These are phyloP conservation scores for Polymixis flavicincta DNA, from an alignment of 2,888 invertebrate species.

Conservation along the genomic window DNA sequence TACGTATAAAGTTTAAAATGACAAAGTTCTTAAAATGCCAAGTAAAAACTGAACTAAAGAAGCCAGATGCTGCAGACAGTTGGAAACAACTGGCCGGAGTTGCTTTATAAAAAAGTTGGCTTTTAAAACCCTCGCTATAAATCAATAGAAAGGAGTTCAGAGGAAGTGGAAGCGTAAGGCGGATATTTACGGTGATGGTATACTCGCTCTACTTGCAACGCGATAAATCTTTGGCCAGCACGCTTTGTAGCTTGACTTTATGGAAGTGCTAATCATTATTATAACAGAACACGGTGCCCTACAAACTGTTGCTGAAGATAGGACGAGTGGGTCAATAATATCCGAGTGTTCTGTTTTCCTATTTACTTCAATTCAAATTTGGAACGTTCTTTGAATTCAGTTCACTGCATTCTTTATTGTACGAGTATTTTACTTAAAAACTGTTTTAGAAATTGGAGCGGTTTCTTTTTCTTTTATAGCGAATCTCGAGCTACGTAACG, in stretches of 20 bases:
- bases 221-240: conserved; percentile 82
- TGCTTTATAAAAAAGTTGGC: conserved; percentile 88
- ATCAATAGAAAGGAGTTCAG: conserved; percentile 87
- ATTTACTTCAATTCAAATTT: conserved; percentile 29
- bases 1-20: conserved; percentile 82
- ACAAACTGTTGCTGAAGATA: conserved; percentile 55
- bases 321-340: conserved; percentile 43
- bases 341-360: conserved; percentile 26
- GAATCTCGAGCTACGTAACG: conserved; percentile 60
- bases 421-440: conserved; percentile 35
- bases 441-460: conserved; percentile 44
- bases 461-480: conserved; percentile 57
- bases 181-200: conserved; percentile 87
- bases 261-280: conserved; percentile 79
- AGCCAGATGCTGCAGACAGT: conserved; percentile 89
- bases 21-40: conserved; percentile 83
- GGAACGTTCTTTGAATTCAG: conserved; percentile 20
- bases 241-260: conserved; percentile 82
- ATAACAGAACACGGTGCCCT: conserved; percentile 53
- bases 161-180: conserved; percentile 84
- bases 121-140: conserved; percentile 87
- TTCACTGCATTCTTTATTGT: conserved; percentile 38
- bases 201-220: conserved; percentile 74
- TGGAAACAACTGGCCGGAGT: conserved; percentile 87
- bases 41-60: conserved; percentile 86